Base-by-base conservation (phyloP, 2,888 invertebrate species). In the Drosophila heteroneura region DNA sequence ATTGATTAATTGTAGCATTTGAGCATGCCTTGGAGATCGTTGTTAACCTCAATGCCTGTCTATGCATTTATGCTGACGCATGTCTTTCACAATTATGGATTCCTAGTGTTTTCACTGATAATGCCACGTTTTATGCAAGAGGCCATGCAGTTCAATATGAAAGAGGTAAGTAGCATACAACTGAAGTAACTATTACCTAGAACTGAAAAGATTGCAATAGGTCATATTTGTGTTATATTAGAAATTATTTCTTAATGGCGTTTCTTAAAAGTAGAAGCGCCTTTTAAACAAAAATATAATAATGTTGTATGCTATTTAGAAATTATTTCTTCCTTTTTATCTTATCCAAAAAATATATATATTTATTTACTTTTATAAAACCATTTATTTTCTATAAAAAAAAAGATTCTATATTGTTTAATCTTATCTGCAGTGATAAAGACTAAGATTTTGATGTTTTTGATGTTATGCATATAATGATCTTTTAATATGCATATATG, bases 41-140 rank as follows among this genome's bases (percentile, higher is more conserved):
- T 95, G 60, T 59, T 94, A 0, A 93, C 91, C 19, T 95, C 95
- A 0, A 74, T 90, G 3, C 93, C 94, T 0, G 93, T 94, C 2
- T 91, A 93, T 60, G 94, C 94, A 3, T 94, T 94, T 68, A 90
- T 94, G 39, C 88, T 94, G 5, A 94, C 94, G 9, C 94, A 95
- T 79, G 91, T 94, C 65, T 94, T 94, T 61, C 94, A 94, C 47
- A 94, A 94, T 70, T 94, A 93, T 82, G 93, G 94, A 5, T 92
- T 93, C 60, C 91, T 93, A 60, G 89, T 93, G 12, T 67, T 94
- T 0, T 91, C 92, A 0, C 83, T 93, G 16, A 81, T 92, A 66
- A 84, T 94, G 74, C 94, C 94, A 1, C 91, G 93, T 33, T 94
- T 93, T 75, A 91, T 94, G 81, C 93, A 93, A 39, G 94, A 94